A percentile compares a stretch with the other conserved stretches of the same genome.
phyloP scores from a whole-genome alignment of 2,797 vertebrate genomes.

The Euthynnus affinis region DNA sequence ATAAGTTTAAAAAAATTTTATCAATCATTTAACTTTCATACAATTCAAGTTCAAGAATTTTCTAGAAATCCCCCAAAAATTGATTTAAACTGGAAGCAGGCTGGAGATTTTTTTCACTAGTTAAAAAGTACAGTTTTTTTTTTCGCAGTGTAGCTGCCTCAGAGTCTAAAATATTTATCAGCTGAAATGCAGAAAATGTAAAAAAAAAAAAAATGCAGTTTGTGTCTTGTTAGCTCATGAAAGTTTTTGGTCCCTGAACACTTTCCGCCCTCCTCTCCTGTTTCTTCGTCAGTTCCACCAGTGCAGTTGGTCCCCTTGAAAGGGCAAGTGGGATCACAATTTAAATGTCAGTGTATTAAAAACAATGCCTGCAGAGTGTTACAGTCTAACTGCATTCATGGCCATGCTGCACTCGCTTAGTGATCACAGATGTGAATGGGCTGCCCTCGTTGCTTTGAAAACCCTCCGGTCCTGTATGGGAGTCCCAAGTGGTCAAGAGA shows the following conservation, averaged over 20 bases:
- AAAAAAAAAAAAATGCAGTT: not conserved
- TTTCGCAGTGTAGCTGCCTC: not conserved
- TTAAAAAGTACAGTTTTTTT: not conserved
- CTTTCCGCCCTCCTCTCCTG: slow-evolving; percentile 11
- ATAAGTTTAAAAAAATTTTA: not conserved
- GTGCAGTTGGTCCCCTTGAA: slow-evolving; percentile 66
- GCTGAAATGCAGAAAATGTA: not conserved
- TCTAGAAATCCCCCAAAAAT: not conserved
- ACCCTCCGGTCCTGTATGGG: slow-evolving; percentile 71
- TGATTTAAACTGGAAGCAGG: not conserved
- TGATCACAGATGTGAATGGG: slow-evolving; percentile 80
- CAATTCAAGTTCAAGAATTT: not conserved
- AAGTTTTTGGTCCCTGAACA: not conserved
- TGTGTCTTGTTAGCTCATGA: not conserved
- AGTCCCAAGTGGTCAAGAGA: slow-evolving; percentile 79
- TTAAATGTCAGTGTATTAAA: slow-evolving; percentile 77
- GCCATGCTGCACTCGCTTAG: slow-evolving; percentile 64
- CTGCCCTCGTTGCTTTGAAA: slow-evolving; percentile 69
- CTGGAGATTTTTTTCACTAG: not conserved
- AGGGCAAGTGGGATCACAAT: slow-evolving; percentile 87
- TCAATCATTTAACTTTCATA: not conserved
- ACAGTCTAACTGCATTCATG: slow-evolving; percentile 80
- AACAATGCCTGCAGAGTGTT: slow-evolving; percentile 82
- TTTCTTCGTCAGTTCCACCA: slow-evolving; percentile 46
- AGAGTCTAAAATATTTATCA: not conserved